Percentiles rank a stretch among this genome's conserved stretches.
Conservation (phyloP, 2,113 vertebrate genomes). For the Calidris pygmaea region DNA sequence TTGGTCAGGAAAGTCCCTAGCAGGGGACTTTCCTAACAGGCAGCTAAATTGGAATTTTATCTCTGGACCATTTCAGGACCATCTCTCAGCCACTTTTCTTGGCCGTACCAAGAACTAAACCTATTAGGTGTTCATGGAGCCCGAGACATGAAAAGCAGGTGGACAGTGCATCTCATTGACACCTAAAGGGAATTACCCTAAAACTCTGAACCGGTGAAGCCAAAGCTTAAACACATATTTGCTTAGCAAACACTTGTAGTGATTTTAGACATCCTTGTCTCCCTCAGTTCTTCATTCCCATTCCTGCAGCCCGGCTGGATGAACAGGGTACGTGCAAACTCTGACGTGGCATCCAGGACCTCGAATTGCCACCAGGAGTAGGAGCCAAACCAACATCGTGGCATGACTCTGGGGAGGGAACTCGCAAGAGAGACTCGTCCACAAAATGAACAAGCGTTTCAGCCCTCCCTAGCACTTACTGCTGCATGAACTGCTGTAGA, state of each 20-base stretch:
- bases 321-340: rapidly evolving
- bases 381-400: rapidly evolving
- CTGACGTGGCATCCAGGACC: rapidly evolving
- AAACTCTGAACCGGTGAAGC: background rate
- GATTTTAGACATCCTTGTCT: background rate
- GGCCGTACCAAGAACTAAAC: background rate
- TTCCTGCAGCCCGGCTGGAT: background rate
- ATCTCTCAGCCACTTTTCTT: background rate
- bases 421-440: background rate
- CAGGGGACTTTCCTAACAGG: background rate
- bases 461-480: background rate
- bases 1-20: background rate
- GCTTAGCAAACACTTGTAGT: rapidly evolving
- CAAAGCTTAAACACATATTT: background rate
- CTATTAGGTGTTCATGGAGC: background rate
- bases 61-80: background rate
- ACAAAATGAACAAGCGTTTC: background rate
- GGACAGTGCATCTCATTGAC: background rate
- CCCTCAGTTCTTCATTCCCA: background rate
- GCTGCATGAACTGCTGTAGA: background rate
- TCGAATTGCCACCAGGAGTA: background rate
- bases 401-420: background rate
- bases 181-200: background rate
- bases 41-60: background rate
- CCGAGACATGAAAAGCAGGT: background rate